Conservation (phyloP, 2,888 invertebrate genomes). For the Leptinotarsa haldemani region DNA sequence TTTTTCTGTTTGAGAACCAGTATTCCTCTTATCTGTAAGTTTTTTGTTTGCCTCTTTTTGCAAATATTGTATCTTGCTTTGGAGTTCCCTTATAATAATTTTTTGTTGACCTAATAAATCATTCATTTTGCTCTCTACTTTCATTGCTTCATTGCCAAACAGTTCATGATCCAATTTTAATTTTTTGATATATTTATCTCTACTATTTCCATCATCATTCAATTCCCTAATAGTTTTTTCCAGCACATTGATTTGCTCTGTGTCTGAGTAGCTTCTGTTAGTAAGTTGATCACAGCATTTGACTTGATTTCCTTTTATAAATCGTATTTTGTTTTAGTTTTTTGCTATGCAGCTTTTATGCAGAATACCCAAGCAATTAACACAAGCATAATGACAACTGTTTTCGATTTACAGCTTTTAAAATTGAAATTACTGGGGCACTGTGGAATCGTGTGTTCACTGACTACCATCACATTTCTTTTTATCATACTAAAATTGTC, state of each 20-base stretch:
- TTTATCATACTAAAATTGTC: too few species aligned
- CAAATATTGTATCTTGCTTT: neutral
- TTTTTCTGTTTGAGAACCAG: constrained; percentile 4
- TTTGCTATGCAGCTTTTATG: constrained; percentile 10
- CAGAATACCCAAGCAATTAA: constrained; percentile 7
- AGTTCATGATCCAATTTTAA: too few species aligned
- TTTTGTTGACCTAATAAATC: neutral
- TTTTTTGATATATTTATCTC: neutral
- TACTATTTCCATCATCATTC: neutral
- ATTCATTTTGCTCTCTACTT: too few species aligned
- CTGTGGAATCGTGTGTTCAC: neutral
- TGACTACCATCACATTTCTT: neutral
- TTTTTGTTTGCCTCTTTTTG: constrained; percentile 13
- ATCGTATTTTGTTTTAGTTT: neutral
- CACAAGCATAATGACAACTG: neutral
- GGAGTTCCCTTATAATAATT: constrained; percentile 11
- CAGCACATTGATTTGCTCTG: neutral
- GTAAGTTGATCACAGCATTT: neutral
- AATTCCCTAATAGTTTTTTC: constrained; percentile 10
- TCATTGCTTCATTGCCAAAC: too few species aligned
- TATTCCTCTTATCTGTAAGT: neutral
- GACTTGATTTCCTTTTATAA: constrained; percentile 5
- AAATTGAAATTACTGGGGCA: constrained; percentile 16
- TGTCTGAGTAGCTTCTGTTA: neutral
- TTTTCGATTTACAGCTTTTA: constrained; percentile 14